phyloP scores from a whole-genome alignment of 2,797 vertebrate genomes.

The Enteromius fasciolatus region DNA sequence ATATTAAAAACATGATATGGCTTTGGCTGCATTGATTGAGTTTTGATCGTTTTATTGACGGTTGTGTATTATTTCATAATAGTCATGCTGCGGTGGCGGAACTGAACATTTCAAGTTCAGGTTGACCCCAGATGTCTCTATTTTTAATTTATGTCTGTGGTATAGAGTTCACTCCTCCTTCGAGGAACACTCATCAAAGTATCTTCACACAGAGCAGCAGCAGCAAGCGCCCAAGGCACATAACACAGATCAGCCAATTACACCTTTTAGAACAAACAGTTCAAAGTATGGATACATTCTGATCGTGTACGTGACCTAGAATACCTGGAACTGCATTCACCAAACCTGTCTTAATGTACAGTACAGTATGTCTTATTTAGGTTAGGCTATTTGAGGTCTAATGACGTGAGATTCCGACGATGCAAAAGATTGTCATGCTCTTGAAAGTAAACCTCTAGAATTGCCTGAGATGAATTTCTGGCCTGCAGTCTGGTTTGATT shows the following conservation, averaged over 20 bases:
- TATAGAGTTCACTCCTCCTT: neutral
- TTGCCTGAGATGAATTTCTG: too few relatives aligned
- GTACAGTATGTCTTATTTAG: constrained; percentile 8
- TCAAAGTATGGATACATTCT: constrained; percentile 24
- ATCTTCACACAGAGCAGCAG: neutral
- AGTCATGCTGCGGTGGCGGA: neutral
- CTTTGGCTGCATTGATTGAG: constrained; percentile 24
- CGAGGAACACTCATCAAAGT: neutral
- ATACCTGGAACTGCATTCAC: neutral
- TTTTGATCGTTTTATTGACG: constrained; percentile 42
- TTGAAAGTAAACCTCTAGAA: too few relatives aligned
- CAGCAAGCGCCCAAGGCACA: neutral
- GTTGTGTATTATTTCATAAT: constrained; percentile 18
- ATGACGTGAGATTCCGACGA: neutral
- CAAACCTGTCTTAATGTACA: neutral
- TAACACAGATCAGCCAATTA: constrained; percentile 33
- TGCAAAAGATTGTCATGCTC: too few relatives aligned
- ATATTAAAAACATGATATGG: constrained; percentile 48
- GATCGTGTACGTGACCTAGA: neutral
- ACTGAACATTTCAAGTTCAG: neutral
- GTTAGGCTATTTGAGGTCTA: neutral
- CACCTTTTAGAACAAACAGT: constrained; percentile 38
- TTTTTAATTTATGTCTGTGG: neutral
- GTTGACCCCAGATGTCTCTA: neutral
- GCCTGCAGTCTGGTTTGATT: neutral